phyloP scores from a whole-genome alignment of 2,113 vertebrate genomes.

The Pseudonaja textilis region DNA sequence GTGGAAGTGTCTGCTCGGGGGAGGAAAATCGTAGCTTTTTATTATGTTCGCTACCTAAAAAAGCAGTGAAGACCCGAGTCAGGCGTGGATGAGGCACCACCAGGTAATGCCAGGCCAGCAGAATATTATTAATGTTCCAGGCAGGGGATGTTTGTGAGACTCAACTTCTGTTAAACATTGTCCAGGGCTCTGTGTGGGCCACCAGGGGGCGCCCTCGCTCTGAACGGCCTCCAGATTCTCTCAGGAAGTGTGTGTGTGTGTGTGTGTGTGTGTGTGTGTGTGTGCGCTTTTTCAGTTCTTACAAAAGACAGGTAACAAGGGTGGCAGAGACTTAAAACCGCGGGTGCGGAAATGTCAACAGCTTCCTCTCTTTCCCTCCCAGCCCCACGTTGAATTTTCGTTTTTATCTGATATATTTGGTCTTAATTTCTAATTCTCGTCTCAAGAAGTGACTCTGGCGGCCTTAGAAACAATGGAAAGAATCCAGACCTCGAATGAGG shows the following conservation, averaged over 20 bases:
- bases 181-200: neutral
- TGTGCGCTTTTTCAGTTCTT: too few species aligned
- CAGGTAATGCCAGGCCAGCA: neutral
- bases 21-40: neutral
- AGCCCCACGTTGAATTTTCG: neutral
- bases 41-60: neutral
- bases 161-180: neutral
- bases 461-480: neutral
- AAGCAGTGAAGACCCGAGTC: neutral
- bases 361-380: neutral
- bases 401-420: neutral
- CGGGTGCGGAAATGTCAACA: too few species aligned
- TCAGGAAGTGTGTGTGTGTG: too few species aligned
- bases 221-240: too few species aligned
- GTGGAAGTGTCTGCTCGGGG: neutral
- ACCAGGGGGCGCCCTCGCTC: neutral
- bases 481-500: neutral
- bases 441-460: too few species aligned
- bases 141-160: neutral
- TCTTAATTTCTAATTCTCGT: neutral
- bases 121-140: neutral
- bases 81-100: neutral
- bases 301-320: neutral
- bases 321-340: neutral
- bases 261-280: neutral